phyloP scores from a whole-genome alignment of 2,888 invertebrate genomes.

The Melipona beecheii region DNA sequence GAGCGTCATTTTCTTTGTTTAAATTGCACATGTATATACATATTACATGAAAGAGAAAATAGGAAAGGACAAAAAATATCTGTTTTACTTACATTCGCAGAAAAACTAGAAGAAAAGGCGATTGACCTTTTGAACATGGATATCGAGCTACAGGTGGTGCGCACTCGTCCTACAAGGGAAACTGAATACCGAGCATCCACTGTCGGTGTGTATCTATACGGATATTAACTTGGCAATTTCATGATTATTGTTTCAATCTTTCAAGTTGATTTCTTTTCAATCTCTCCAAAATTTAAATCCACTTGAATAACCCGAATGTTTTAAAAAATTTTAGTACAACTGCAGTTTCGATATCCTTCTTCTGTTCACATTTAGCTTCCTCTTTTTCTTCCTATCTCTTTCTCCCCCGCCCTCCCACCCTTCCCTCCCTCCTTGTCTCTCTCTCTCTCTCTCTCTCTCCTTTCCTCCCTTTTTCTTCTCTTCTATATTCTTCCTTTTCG shows the following conservation, averaged over 20 bases:
- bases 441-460: too few species aligned
- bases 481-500: not conserved
- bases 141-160: conserved; percentile 73
- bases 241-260: not conserved
- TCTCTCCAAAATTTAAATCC: not conserved
- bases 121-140: conserved; percentile 36
- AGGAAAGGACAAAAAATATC: not conserved
- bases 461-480: not conserved
- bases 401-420: not conserved
- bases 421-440: not conserved
- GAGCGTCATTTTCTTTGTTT: not conserved
- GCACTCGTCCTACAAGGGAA: conserved; percentile 52
- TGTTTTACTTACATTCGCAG: conserved; percentile 36
- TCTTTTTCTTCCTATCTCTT: not conserved
- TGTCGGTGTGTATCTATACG: conserved; percentile 19
- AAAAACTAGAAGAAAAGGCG: conserved; percentile 21
- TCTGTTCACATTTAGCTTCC: not conserved
- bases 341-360: not conserved
- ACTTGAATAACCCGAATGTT: not conserved
- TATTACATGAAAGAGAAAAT: not conserved
- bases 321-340: not conserved
- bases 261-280: not conserved
- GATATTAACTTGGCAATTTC: not conserved
- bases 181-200: not conserved
- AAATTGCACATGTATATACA: not conserved